Evolutionary conservation across 2,888 invertebrate species (phyloP).

Genomic region (Alcis repandata): DNA sequence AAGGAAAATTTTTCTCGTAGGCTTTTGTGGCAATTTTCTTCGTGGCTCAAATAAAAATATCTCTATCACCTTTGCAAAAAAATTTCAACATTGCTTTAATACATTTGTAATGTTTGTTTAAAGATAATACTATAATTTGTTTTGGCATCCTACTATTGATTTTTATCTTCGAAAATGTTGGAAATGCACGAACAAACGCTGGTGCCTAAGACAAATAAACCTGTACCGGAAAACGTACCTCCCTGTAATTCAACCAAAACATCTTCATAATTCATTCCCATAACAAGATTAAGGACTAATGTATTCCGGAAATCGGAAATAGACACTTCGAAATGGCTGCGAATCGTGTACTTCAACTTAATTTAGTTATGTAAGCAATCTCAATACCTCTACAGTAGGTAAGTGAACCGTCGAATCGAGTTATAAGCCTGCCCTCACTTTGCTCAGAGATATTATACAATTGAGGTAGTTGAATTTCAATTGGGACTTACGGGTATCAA

Average conservation of each 20-base stretch:
- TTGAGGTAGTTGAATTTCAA: slow-evolving; percentile 65
- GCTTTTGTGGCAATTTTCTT: too few relatives aligned
- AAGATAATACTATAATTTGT: too few relatives aligned
- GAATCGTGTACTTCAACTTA: slow-evolving; percentile 53
- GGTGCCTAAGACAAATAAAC: not conserved
- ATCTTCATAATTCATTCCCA: slow-evolving; percentile 12
- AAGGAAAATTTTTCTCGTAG: too few relatives aligned
- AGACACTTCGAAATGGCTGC: slow-evolving; percentile 43
- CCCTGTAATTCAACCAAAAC: not conserved
- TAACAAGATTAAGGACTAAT: slow-evolving; percentile 23
- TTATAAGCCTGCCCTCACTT: slow-evolving; percentile 61
- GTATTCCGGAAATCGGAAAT: slow-evolving; percentile 25
- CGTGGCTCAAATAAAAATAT: too few relatives aligned
- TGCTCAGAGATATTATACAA: slow-evolving; percentile 63
- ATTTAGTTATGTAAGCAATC: slow-evolving; percentile 66
- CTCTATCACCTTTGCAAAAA: too few relatives aligned
- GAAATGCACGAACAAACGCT: not conserved
- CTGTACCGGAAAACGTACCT: not conserved
- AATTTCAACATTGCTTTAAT: not conserved
- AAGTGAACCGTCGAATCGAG: slow-evolving; percentile 64
- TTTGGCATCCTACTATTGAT: too few relatives aligned
- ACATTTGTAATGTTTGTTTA: too few relatives aligned
- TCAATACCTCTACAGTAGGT: slow-evolving; percentile 37
- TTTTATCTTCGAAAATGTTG: not conserved
- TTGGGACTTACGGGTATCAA: slow-evolving; percentile 56